Base-by-base conservation (phyloP, 2,888 invertebrate genomes). In the Tenthredo amoena region DNA sequence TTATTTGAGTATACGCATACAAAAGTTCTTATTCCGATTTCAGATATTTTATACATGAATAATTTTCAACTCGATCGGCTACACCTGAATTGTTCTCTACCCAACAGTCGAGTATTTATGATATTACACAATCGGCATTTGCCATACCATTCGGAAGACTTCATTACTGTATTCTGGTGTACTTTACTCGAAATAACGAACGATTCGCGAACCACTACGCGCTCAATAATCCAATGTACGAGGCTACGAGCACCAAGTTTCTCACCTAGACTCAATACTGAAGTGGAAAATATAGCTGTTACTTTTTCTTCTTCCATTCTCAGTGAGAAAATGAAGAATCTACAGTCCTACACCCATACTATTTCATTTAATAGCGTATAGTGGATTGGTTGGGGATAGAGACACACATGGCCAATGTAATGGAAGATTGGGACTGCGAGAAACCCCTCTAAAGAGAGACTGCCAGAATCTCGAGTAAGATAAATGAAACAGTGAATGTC, bases 401-500 rank as follows among this genome's bases (percentile, higher is more conserved):
- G 12, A 43, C 43, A n/a, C 18, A 62, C 81, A 79, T 37, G 62
- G 18, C 77, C 55, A 77, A 34, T 58, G 21, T 18, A 58, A 81
- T 21, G 81, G 58, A 81, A 62, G 81, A 62, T 81, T 62, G 81
- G 81, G 18, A 81, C 37, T 4, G 62, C n/a, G 10, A 81, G n/a
- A 21, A 81, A 55, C 34, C 47, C 62, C 62, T 21, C 40, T 31
- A 9, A 77, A 40, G 18, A 55, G 76, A 50, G 55, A 4, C 77
- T 55, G 58, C 81, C 81, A 62, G 81, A 81, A 81, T 62, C 62
- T 81, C 62, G 81, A 81, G 81, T 62, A 81, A 81, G 81, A 81
- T 81, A 81, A 81, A 81, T 81, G 81, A 62, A 81, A 81, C 81
- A 21, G 81, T 62, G 81, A 62, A 81, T 81, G 34, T 81, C 81